Conservation (phyloP, 2,113 vertebrate genomes). For the Nesogale talazaci region DNA sequence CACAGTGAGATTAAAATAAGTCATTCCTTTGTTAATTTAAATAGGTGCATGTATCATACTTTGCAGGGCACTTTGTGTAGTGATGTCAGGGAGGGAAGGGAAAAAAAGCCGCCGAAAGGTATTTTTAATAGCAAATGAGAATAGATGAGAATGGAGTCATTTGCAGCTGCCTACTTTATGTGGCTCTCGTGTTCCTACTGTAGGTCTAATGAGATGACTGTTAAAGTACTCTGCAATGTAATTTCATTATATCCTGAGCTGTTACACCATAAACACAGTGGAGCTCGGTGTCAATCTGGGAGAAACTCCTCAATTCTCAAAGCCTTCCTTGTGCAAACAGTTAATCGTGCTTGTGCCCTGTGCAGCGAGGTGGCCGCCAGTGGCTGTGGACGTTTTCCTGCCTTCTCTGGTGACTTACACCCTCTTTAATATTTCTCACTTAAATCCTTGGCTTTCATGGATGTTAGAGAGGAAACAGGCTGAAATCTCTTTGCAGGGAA, state of each 20-base stretch:
- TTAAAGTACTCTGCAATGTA: constrained; percentile 89
- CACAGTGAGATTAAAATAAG: constrained; percentile 96
- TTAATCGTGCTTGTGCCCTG: constrained; percentile 75
- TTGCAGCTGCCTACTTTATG: constrained; percentile 91
- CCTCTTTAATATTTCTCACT: constrained; percentile 25
- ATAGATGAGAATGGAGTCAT: constrained; percentile 92
- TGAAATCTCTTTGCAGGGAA: constrained; percentile 45
- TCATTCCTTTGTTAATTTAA: constrained; percentile 99
- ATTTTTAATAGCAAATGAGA: constrained; percentile 97
- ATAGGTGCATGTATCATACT: constrained; percentile 99
- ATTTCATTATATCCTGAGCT: constrained; percentile 92
- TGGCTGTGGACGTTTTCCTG: constrained; percentile 8
- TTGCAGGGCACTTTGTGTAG: constrained; percentile 93
- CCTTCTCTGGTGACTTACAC: background rate
- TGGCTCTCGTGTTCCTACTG: constrained; percentile 89
- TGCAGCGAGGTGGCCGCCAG: background rate
- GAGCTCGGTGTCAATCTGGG: constrained; percentile 87
- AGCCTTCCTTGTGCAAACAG: constrained; percentile 83
- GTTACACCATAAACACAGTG: constrained; percentile 88
- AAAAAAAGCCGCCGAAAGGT: constrained; percentile 95
- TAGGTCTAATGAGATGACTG: constrained; percentile 91
- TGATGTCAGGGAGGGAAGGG: constrained; percentile 92
- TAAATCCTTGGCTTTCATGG: constrained; percentile 21
- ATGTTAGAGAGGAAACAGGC: background rate
- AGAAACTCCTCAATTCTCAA: constrained; percentile 88